Conservation (phyloP, 2,888 invertebrate species). For the Cinara cedri region DNA sequence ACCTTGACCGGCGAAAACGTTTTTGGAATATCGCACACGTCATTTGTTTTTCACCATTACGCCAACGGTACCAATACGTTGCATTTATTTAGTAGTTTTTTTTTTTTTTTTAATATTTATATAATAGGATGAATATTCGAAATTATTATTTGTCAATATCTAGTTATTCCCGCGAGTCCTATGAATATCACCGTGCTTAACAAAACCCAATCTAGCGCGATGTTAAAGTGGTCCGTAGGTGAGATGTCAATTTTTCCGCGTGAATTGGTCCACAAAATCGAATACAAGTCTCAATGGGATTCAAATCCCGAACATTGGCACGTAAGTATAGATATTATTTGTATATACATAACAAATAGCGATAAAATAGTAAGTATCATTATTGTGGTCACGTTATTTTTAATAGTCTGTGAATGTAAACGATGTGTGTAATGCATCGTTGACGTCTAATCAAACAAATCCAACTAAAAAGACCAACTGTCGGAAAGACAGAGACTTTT, state of each 20-base stretch:
- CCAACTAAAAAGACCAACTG: neutral
- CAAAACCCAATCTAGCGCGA: slow-evolving; percentile 65
- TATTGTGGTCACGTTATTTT: slow-evolving; percentile 2
- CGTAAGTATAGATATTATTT: slow-evolving; percentile 57
- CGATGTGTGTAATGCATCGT: slow-evolving; percentile 32
- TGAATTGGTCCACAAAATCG: slow-evolving; percentile 66
- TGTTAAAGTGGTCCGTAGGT: slow-evolving; percentile 66
- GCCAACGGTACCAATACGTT: slow-evolving; percentile 13
- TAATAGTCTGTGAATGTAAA: slow-evolving; percentile 29
- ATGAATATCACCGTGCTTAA: slow-evolving; percentile 64
- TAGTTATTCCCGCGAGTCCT: slow-evolving; percentile 66
- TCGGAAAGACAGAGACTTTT: neutral
- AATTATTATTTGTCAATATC: slow-evolving; percentile 56
- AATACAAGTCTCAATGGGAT: slow-evolving; percentile 66
- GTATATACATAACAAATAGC: neutral
- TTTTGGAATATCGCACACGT: slow-evolving; percentile 68
- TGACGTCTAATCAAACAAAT: neutral
- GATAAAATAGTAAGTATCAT: neutral
- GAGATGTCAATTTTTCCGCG: slow-evolving; percentile 66
- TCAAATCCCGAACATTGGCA: slow-evolving; percentile 58
- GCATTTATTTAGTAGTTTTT: neutral
- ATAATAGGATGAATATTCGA: neutral
- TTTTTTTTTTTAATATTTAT: neutral
- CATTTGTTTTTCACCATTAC: slow-evolving; percentile 60
- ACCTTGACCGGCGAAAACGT: slow-evolving; percentile 69